These are phyloP conservation scores for Apodemus agrarius DNA, from an alignment of 2,797 vertebrate genomes.

Conservation along the genomic window DNA sequence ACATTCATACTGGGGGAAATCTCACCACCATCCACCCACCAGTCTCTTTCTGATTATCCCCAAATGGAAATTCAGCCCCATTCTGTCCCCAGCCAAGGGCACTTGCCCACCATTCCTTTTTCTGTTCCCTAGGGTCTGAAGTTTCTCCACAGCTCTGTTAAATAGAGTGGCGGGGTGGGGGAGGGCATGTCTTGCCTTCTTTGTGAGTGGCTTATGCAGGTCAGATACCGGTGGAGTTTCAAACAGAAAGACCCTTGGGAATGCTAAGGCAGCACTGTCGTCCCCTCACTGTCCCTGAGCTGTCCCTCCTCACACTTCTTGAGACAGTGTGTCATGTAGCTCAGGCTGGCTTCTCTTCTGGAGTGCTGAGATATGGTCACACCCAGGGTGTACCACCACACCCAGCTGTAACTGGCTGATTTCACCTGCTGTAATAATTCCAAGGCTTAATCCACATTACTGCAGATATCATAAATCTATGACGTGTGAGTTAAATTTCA, in stretches of 20 bases:
- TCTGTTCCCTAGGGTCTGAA: not conserved
- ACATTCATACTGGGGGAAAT: too few species aligned
- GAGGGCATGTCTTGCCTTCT: too few species aligned
- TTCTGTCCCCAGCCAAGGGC: not conserved
- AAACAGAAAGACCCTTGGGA: not conserved
- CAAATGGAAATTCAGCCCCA: not conserved
- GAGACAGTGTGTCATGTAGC: not conserved
- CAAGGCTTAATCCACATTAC: not conserved
- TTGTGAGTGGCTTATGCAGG: not conserved
- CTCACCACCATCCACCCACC: not conserved
- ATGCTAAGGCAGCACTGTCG: not conserved
- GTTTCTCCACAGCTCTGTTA: not conserved
- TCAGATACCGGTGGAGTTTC: not conserved
- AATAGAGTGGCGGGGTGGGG: accelerated
- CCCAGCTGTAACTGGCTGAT: not conserved
- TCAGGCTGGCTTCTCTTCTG: not conserved
- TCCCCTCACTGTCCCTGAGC: not conserved
- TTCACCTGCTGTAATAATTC: not conserved
- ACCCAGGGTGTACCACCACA: not conserved
- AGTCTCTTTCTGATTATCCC: not conserved
- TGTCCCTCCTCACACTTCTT: not conserved
- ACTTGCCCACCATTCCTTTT: not conserved
- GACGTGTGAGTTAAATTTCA: not conserved
- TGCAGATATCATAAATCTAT: not conserved
- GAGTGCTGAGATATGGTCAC: not conserved